phyloP scores from a whole-genome alignment of 2,797 vertebrate genomes.

The Pteronotus mesoamericanus region DNA sequence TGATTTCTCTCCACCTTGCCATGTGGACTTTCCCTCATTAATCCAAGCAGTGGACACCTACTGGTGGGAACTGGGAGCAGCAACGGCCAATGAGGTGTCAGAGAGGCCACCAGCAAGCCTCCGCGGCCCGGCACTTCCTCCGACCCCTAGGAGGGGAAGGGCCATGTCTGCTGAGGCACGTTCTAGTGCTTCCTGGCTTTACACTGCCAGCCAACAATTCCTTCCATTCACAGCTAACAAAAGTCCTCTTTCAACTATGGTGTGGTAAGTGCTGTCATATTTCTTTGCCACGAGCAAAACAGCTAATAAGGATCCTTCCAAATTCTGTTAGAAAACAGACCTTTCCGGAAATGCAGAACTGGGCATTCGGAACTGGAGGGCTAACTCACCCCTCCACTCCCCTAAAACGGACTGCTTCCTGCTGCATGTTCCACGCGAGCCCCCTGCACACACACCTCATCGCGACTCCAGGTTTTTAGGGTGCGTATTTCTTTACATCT shows the following conservation, averaged over 20 bases:
- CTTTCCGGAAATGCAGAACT: background rate
- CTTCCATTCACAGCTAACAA: background rate
- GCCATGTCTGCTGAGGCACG: background rate
- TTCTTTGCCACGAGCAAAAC: slow-evolving; percentile 32
- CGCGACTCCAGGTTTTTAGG: background rate
- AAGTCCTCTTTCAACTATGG: slow-evolving; percentile 37
- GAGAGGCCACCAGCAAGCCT: background rate
- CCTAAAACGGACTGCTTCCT: background rate
- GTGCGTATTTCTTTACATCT: background rate
- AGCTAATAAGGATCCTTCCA: background rate
- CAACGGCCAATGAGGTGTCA: background rate
- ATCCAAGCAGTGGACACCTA: background rate
- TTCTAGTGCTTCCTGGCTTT: background rate
- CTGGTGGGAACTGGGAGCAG: background rate
- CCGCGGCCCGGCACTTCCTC: background rate
- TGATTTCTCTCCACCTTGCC: background rate
- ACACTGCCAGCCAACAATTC: background rate
- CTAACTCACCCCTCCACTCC: background rate
- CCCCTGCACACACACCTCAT: background rate
- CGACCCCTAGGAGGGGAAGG: background rate
- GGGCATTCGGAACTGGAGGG: background rate
- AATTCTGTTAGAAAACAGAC: slow-evolving; percentile 36
- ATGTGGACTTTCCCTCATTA: background rate
- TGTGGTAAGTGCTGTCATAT: background rate
- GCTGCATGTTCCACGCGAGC: background rate